Evolutionary conservation across 2,113 vertebrate species (phyloP).

Genomic region (Bolborhynchus lineola): DNA sequence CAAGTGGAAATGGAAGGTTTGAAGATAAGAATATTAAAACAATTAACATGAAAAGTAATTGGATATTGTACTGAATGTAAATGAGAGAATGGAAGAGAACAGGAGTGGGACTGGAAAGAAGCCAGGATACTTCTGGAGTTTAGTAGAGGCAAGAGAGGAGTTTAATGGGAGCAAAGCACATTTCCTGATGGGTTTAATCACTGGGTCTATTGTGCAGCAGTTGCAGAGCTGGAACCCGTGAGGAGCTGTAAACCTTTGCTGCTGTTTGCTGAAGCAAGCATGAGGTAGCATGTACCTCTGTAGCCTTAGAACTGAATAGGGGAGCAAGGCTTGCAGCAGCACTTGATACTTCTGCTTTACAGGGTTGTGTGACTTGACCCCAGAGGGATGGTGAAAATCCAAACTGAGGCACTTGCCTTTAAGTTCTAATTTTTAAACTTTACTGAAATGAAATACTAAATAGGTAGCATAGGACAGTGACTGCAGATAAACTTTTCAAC

Average conservation of each 20-base stretch:
- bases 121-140: background rate
- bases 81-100: background rate
- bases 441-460: background rate
- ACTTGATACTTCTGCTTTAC: background rate
- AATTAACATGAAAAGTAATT: background rate
- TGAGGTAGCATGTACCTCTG: background rate
- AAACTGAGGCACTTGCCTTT: background rate
- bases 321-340: background rate
- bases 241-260: background rate
- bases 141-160: background rate
- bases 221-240: background rate
- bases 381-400: background rate
- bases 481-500: background rate
- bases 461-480: background rate
- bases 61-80: background rate
- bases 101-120: background rate
- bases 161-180: background rate
- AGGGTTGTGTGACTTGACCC: background rate
- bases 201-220: background rate
- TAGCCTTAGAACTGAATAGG: background rate
- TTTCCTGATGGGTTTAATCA: background rate
- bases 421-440: background rate
- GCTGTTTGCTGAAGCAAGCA: background rate
- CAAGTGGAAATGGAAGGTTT: background rate
- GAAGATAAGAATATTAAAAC: slow-evolving; percentile 2